Conservation (phyloP, 2,113 vertebrate species). For the Austrofundulus limnaeus region DNA sequence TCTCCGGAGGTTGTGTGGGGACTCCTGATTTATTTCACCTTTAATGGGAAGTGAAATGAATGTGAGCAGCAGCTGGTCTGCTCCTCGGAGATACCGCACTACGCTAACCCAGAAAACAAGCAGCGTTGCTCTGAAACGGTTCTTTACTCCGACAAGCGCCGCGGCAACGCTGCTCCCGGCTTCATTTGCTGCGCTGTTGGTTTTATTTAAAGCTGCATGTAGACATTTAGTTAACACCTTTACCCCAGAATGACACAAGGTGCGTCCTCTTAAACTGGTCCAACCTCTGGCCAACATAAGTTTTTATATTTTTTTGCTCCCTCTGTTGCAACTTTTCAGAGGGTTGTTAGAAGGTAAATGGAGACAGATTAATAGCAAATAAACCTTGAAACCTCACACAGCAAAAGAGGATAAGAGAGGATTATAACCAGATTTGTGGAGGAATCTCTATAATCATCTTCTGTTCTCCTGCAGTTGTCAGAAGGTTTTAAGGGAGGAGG, state of each 20-base stretch:
- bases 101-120: slow-evolving; percentile 73
- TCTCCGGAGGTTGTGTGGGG: slow-evolving; percentile 66
- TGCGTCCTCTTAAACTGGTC: slow-evolving; percentile 19
- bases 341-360: slow-evolving; percentile 54
- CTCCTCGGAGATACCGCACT: slow-evolving; percentile 69
- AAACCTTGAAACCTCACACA: slow-evolving; percentile 59
- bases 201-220: slow-evolving; percentile 55
- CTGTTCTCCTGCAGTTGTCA: slow-evolving; percentile 58
- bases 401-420: slow-evolving; percentile 71
- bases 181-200: slow-evolving; percentile 37
- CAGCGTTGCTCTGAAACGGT: slow-evolving; percentile 47
- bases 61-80: slow-evolving; percentile 79
- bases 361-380: slow-evolving; percentile 69
- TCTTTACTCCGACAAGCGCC: slow-evolving; percentile 40
- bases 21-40: slow-evolving; percentile 80
- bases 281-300: slow-evolving; percentile 20
- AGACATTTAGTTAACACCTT: slow-evolving; percentile 38
- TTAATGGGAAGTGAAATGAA: slow-evolving; percentile 82
- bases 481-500: slow-evolving; percentile 22
- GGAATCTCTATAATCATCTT: slow-evolving; percentile 71
- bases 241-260: slow-evolving; percentile 18
- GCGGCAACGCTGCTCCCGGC: slow-evolving; percentile 34
- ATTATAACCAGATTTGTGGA: slow-evolving; percentile 74
- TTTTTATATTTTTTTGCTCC: slow-evolving; percentile 2
- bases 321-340: slow-evolving; percentile 48